Conservation (phyloP, 2,113 vertebrate species). For the Chloropsis cyanopogon region DNA sequence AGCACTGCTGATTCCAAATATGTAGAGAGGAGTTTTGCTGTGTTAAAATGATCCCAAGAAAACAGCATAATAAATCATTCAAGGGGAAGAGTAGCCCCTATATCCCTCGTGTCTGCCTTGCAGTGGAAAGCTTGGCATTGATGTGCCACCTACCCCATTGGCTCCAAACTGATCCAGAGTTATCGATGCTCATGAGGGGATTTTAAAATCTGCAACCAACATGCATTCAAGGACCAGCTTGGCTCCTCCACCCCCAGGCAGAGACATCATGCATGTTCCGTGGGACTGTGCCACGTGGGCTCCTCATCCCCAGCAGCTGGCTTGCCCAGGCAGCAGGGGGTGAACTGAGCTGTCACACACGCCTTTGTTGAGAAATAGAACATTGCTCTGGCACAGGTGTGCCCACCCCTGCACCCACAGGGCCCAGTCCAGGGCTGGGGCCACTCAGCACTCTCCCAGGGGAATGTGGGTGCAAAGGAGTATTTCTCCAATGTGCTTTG, state of each 20-base stretch:
- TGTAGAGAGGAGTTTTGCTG: not conserved
- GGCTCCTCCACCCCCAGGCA: not conserved
- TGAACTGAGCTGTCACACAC: not conserved
- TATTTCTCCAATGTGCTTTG: not conserved
- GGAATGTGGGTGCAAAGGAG: accelerated
- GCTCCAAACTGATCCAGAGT: not conserved
- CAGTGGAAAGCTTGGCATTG: not conserved
- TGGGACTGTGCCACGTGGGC: accelerated
- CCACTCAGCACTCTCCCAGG: not conserved
- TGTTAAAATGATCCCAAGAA: not conserved
- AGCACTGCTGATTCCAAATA: not conserved
- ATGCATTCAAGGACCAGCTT: not conserved
- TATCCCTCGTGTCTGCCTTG: accelerated
- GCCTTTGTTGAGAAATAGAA: not conserved
- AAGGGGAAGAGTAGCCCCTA: not conserved
- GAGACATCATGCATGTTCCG: accelerated
- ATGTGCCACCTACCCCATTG: not conserved
- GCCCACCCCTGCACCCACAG: not conserved
- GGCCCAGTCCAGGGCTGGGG: not conserved
- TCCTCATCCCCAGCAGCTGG: accelerated
- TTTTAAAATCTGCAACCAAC: not conserved
- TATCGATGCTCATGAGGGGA: accelerated
- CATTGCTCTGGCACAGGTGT: not conserved
- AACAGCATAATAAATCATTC: not conserved
- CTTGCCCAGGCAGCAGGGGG: accelerated